A percentile compares a stretch with the other conserved stretches of the same genome.
Evolutionary conservation across 2,113 vertebrate genomes (phyloP).

Genomic region (Trogon surrucura): DNA sequence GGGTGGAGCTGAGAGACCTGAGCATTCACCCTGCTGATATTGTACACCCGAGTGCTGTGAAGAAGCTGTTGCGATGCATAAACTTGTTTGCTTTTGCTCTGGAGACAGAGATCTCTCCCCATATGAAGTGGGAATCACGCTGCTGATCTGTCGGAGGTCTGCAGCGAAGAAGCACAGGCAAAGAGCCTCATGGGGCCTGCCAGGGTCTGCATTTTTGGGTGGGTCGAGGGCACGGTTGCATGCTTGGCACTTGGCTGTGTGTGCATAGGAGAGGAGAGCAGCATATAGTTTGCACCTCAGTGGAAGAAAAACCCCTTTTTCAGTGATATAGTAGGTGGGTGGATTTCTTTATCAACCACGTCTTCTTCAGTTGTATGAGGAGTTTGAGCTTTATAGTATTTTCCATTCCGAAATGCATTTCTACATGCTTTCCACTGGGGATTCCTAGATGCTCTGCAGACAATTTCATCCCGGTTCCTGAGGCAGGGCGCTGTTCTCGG

Average conservation of each 20-base stretch:
- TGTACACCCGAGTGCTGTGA: no score
- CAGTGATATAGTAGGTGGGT: not conserved
- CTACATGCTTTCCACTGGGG: rapidly evolving
- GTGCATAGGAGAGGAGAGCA: not conserved
- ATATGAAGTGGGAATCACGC: rapidly evolving
- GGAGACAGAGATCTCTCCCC: not conserved
- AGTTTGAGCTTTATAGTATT: not conserved
- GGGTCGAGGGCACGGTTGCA: rapidly evolving
- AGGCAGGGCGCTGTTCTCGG: not conserved
- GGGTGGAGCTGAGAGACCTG: not conserved
- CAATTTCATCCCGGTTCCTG: not conserved
- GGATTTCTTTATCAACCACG: not conserved
- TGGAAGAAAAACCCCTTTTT: not conserved
- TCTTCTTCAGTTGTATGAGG: not conserved
- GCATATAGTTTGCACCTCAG: not conserved
- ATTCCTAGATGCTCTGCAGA: not conserved
- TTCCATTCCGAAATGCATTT: not conserved
- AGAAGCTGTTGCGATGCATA: not conserved
- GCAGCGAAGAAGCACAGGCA: not conserved
- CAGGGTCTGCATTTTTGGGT: rapidly evolving
- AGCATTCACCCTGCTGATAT: not conserved
- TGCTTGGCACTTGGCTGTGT: not conserved
- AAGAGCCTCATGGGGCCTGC: not conserved
- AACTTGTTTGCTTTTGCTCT: not conserved
- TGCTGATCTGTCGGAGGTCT: not conserved